Evolutionary conservation across 2,113 vertebrate genomes (phyloP).

Genomic region (Rhynchopsitta pachyrhyncha): DNA sequence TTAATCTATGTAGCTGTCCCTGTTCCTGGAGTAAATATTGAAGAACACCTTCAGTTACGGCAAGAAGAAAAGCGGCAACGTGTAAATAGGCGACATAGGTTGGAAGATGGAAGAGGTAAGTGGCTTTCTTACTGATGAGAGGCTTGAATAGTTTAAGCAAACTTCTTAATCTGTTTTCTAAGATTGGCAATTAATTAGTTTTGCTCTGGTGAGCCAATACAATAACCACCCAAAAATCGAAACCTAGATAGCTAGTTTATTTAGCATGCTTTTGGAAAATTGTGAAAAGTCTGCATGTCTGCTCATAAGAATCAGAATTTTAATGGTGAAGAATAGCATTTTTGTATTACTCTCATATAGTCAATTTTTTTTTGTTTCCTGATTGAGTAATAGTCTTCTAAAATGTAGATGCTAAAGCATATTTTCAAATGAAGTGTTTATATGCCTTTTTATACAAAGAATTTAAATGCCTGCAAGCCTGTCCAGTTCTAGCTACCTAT

Average conservation of each 20-base stretch:
- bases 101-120: slow-evolving; percentile 97
- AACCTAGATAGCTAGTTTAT: neutral
- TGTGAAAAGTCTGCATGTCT: neutral
- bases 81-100: slow-evolving; percentile 89
- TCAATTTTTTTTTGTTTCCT: neutral
- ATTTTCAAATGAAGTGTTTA: neutral
- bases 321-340: neutral
- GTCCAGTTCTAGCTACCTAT: neutral
- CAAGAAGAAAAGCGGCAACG: slow-evolving; percentile 97
- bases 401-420: neutral
- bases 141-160: neutral
- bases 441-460: neutral
- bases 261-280: neutral
- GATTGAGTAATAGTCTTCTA: neutral
- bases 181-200: neutral
- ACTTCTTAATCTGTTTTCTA: neutral
- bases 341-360: neutral
- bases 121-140: neutral
- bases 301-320: neutral
- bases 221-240: neutral
- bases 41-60: slow-evolving; percentile 95
- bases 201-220: neutral
- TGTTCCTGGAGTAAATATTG: slow-evolving; percentile 98
- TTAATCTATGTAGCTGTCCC: slow-evolving; percentile 87
- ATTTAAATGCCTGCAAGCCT: neutral